Base-by-base conservation (phyloP, 2,113 vertebrate genomes). In the Lophochroa leadbeateri region DNA sequence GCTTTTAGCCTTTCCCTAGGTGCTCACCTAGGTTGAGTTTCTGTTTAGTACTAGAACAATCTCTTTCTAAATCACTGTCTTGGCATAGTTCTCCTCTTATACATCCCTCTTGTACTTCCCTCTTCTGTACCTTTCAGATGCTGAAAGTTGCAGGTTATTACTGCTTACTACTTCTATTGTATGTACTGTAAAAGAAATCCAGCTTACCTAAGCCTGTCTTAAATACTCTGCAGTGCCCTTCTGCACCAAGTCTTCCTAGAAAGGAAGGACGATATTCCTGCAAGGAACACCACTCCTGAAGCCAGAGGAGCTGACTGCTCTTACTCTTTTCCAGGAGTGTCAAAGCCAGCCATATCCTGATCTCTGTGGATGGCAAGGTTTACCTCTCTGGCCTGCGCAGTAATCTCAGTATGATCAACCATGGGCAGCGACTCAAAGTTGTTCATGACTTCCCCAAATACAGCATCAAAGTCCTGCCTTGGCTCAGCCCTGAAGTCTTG, bases 391-490 rank as follows among this genome's bases (percentile, higher is more conserved):
- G 99, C 46, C 98, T 99, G 46, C 97, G 99, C 69, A 99, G 99
- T 89, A 99, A 99, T 87, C 99, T 99, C 88, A 99, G 99, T 68
- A 98, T 99, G 98, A 99, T 99, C 94, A 99, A 98, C 82, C 99
- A 99, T 0, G 99, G 99, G 61, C 99, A 99, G 96, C 98, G 99
- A 39, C 98, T 98, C 79, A 98, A 98, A 71, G 99, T 99, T 35
- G 99, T 99, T 72, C 99, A 99, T 2, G 99, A 99, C 93, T 99
- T 99, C 74, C 99, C 99, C 60, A 99, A 99, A 94, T 99, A 99
- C 98, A 99, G 99, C 74, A 97, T 99, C 94, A 99, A 99, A 93
- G 99, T 99, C 78, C 97, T 99, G 82, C 99, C 99, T 2, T 99
- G 99, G 99, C 99, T 99, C 70, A 99, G 99, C 91, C 99, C 99